Evolutionary conservation across 2,113 vertebrate species (phyloP), one percentile per base, ranked within the genome.

Genomic region (Pleuronectes platessa): DNA sequence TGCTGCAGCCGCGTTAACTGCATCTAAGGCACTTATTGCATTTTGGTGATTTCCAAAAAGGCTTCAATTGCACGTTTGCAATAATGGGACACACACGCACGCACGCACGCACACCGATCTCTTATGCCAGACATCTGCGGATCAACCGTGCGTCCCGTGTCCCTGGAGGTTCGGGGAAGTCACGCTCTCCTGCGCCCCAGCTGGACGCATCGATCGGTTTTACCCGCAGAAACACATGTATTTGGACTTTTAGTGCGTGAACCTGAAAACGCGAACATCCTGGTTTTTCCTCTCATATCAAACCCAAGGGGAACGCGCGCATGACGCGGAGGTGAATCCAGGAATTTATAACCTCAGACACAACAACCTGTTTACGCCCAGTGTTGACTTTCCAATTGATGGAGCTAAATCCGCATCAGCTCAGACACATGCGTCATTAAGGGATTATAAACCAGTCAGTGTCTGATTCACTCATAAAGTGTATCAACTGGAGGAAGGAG

Each of bases 111-210:
- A 56, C 66, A 24, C 66, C 51, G 14, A 61, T 64, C 58, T 76
- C 71, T 70, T 72, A 61, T 61, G 68, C 60, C 62, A 79, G 82
- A 89, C 91, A 91, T 86, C 86, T 91, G 92, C 82, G 81, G 61
- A 72, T 79, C 53, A 78, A 77, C 67, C 71, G 69, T 24, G 58
- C 79, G 42, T 20, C 23, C 37, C 63, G 55, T 4, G 89, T 88
- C 89, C 89, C 87, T 59, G 77, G 87, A 78, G 90, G 83, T 78
- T 90, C 87, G 81, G 40, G 37, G 73, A 55, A 78, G 89, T 92
- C 90, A 90, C 88, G 90, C 87, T 87, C 83, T 86, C 71, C 70
- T 78, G 86, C 60, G 73, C 86, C 76, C 61, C 89, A 91, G 88
- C 88, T 88, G 90, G 71, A 83, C 35, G 49, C 37, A 87, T 90